Base-by-base conservation (phyloP, 2,113 vertebrate genomes). In the Ctenodactylus gundi region DNA sequence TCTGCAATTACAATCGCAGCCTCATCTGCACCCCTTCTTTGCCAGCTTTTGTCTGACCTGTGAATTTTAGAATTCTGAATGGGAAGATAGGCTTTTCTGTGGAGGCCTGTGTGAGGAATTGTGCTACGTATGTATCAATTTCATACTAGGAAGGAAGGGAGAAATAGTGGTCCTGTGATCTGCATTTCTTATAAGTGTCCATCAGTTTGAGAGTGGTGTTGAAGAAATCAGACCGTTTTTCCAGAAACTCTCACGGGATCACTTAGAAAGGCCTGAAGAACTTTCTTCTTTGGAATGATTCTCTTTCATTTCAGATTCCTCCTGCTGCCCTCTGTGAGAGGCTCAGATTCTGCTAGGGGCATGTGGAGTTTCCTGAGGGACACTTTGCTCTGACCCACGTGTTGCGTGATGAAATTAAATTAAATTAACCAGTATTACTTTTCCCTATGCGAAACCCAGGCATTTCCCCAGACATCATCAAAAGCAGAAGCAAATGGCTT, bases 391-490 rank as follows among this genome's bases (percentile, higher is more conserved):
- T 90, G 75, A 60, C 65, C 36, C 58, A 41, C 72, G 39, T 93
- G 68, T 21, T 73, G 41, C 85, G 78, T 92, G 82, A 62, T 81
- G 87, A 49, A 46, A 51, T 93, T 95, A 94, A 96, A 88, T 93
- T 95, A 94, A 96, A 88, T 86, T 72, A 67, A 81, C 88, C 64
- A 91, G 58, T 90, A 82, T 90, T 90, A 31, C 29, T 27, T 96
- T 96, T 70, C 92, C 70, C 64, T 75, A 21, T 46, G 80, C 94
- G 57, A 4, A 64, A 23, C 92, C 58, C 55, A 53, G 73, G 60
- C 81, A 7, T 94, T 95, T 94, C 90, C 34, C 9, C 34, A 90
- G 92, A 88, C 13, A 0, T 70, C 31, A 73, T 58, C 67, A 94
- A 55, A 97, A 57, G 44, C 44, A 93, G 29, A 34, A 92, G 57